Evolutionary conservation across 2,888 invertebrate species (phyloP).

Genomic region (Lapara coniferarum): DNA sequence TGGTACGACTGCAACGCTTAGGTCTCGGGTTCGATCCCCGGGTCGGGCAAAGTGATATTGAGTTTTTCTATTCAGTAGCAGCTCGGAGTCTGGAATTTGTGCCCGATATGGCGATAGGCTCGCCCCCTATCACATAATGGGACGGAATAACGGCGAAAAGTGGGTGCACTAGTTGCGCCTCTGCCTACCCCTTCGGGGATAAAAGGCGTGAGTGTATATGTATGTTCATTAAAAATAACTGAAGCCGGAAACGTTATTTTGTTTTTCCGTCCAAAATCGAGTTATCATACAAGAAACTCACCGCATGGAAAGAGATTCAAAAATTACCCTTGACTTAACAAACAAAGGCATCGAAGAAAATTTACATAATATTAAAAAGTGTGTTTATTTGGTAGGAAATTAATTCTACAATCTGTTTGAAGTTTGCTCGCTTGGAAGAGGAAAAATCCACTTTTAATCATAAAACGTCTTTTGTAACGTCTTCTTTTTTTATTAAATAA

Average conservation of each 20-base stretch:
- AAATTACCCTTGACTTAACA: slow-evolving; percentile 2
- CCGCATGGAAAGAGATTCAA: neutral
- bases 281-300: neutral
- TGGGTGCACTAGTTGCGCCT: too few species aligned
- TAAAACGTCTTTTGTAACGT: slow-evolving; percentile 24
- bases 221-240: neutral
- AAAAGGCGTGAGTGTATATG: too few species aligned
- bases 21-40: too few species aligned
- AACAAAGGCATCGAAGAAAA: neutral
- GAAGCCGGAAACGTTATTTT: neutral
- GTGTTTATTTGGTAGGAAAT: slow-evolving; percentile 29
- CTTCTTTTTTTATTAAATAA: slow-evolving; percentile 12
- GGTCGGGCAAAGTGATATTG: too few species aligned
- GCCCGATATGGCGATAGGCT: too few species aligned
- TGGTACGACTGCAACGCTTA: too few species aligned
- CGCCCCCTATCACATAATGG: too few species aligned
- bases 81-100: too few species aligned
- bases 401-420: slow-evolving; percentile 29
- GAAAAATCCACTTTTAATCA: slow-evolving; percentile 35
- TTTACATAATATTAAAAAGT: slow-evolving; percentile 25
- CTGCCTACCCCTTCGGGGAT: too few species aligned
- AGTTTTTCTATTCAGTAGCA: too few species aligned
- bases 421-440: slow-evolving; percentile 23
- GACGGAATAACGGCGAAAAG: too few species aligned
- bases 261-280: too few species aligned